A percentile compares a stretch with the other conserved stretches of the same genome.
Evolutionary conservation across 2,888 invertebrate species (phyloP).

Genomic region (Ophion slaviceki): DNA sequence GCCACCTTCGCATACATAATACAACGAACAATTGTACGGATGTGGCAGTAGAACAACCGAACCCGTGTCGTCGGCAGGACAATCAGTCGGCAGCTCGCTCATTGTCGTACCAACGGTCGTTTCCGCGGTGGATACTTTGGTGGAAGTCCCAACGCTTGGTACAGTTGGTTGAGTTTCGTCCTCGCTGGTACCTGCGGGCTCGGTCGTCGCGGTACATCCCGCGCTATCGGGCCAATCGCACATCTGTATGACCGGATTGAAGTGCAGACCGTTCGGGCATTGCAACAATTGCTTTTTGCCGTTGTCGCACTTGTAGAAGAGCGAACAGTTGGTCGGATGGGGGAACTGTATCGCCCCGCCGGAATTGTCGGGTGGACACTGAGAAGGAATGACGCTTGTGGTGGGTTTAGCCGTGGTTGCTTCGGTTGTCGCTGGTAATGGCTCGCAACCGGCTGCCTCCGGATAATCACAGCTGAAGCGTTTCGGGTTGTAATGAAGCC

Average conservation of each 20-base stretch:
- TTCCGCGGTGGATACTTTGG: background rate
- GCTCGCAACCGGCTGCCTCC: constrained; percentile 37
- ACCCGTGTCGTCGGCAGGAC: constrained; percentile 30
- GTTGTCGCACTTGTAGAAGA: constrained; percentile 70
- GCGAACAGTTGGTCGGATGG: constrained; percentile 67
- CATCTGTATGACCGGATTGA: constrained; percentile 55
- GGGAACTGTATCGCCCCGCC: constrained; percentile 54
- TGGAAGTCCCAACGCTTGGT: background rate
- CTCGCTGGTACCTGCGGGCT: background rate
- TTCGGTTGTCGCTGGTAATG: background rate
- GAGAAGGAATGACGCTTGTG: constrained; percentile 40
- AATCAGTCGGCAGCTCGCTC: constrained; percentile 9
- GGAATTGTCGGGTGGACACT: constrained; percentile 62
- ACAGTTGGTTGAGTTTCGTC: background rate
- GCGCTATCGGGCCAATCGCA: constrained; percentile 66
- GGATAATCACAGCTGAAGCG: constrained; percentile 53
- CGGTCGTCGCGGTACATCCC: constrained; percentile 42
- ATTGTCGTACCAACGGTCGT: background rate
- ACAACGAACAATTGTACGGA: constrained; percentile 46
- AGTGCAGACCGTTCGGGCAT: constrained; percentile 61
- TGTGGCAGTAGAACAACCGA: constrained; percentile 43
- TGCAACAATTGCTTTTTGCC: constrained; percentile 56
- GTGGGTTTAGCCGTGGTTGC: background rate
- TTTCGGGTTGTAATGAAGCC: constrained; percentile 58
- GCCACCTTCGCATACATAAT: constrained; percentile 55